phyloP scores from a whole-genome alignment of 2,888 invertebrate genomes.

The Cryptus viduatorius region DNA sequence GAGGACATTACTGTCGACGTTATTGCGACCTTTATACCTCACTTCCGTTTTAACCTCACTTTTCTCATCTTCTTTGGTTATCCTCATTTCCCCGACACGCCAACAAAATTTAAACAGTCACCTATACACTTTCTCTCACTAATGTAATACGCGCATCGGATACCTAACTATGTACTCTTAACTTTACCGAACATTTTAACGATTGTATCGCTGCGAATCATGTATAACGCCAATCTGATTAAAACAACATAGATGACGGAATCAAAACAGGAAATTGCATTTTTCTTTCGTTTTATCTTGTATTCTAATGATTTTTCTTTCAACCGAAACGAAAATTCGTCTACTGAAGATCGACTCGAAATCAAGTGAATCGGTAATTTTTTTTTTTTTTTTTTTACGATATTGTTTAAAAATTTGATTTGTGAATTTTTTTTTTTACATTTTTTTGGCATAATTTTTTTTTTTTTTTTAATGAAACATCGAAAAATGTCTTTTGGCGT shows the following conservation, averaged over 20 bases:
- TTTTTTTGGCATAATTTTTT: too few relatives aligned
- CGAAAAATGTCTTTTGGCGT: too few relatives aligned
- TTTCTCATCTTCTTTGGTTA: conserved; percentile 5
- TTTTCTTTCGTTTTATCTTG: background rate
- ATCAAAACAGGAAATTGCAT: background rate
- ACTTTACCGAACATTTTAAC: background rate
- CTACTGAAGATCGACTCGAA: too few relatives aligned
- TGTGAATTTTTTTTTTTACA: too few relatives aligned
- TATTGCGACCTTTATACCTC: conserved; percentile 53
- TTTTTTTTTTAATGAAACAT: too few relatives aligned
- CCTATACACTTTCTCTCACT: background rate
- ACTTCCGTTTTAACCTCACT: conserved; percentile 34
- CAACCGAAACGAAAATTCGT: too few relatives aligned
- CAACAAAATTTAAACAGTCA: conserved; percentile 15
- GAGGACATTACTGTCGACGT: conserved; percentile 62
- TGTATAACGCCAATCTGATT: background rate
- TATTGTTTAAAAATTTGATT: too few relatives aligned
- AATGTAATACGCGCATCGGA: background rate
- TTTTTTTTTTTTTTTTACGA: too few relatives aligned
- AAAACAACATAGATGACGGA: background rate
- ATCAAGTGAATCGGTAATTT: too few relatives aligned
- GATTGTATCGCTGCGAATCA: background rate
- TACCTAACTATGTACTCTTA: background rate
- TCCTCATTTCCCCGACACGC: conserved; percentile 1
- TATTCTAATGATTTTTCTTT: background rate